phyloP scores from a whole-genome alignment of 92 coral and sea anemone genomes.

The Virgularia gustaviana region DNA sequence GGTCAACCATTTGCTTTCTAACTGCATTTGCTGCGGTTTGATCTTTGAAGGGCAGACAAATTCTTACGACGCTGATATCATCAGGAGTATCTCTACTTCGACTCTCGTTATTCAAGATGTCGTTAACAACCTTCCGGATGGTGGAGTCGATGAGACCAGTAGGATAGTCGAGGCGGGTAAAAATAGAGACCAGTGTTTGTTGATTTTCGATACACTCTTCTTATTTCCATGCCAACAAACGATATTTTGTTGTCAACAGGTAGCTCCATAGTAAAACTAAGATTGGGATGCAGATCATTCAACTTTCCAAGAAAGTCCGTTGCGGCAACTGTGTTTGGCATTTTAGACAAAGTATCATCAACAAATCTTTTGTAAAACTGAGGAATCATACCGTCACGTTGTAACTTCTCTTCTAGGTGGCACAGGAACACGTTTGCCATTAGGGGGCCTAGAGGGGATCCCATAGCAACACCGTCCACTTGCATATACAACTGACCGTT shows the following conservation, averaged over 20 bases:
- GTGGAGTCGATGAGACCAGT: not conserved
- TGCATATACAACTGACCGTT: not conserved
- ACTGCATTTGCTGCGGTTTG: conserved; percentile 12
- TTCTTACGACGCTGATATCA: not conserved
- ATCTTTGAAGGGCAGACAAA: conserved; percentile 7
- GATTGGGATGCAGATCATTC: not conserved
- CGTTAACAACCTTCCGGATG: not conserved
- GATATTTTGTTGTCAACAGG: not conserved
- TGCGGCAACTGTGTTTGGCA: not conserved
- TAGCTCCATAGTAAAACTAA: not conserved
- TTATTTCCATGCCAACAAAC: not conserved
- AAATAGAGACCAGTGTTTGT: not conserved
- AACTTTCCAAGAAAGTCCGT: not conserved
- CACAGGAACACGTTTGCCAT: conserved; percentile 1
- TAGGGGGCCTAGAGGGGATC: not conserved
- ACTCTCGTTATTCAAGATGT: not conserved
- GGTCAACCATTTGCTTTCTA: conserved; percentile 10
- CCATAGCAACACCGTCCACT: conserved; percentile 13
- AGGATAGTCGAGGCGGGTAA: conserved; percentile 1
- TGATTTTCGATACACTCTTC: not conserved
- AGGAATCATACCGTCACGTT: not conserved
- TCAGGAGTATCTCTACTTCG: not conserved
- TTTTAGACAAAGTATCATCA: not conserved
- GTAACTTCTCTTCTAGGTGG: not conserved
- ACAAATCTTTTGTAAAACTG: not conserved